Base-by-base conservation (phyloP, 2,113 vertebrate genomes). In the Jaculus jaculus region DNA sequence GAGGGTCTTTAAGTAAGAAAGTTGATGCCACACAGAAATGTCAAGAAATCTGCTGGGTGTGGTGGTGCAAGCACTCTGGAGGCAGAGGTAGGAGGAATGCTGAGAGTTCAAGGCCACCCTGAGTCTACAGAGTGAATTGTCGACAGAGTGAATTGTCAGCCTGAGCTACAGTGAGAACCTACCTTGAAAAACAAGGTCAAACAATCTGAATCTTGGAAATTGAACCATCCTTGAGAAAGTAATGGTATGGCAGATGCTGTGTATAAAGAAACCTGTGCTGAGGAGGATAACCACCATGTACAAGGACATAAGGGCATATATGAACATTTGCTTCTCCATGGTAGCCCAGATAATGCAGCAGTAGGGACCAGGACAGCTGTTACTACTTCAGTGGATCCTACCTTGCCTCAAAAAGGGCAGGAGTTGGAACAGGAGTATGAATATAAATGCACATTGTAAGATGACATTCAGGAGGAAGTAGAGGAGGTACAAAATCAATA, bases 371-470 rank as follows among this genome's bases (percentile, higher is more conserved):
- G 54, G 58, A 28, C 78, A 81, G 58, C 78, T 61, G 21, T 15
- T 61, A n/a, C 15, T 81, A 13, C 78, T 39, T 13, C 58, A 81
- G 58, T 28, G 13, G 23, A 17, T 10, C n/a, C 5, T 37, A 12
- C 78, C n/a, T 37, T 37, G 58, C 10, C 24, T 61, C n/a, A 81
- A 3, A n/a, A 80, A 21, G 54, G 78, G 78, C 7, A 0, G 58
- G 6, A 26, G 58, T 3, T 61, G 54, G 26, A 81, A 61, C n/a
- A 81, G 58, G n/a, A 82, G 79, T 9, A 65, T 42, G 85, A 74
- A 96, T 34, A 98, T 28, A 91, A 98, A 98, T 71, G 91, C 90
- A 34, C 80, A 32, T 97, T 98, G 96, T 2, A 96, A 93, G 47
- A 96, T 69, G 51, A 97, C 92, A 37, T 82, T 93, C 65, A 97